phyloP scores from a whole-genome alignment of 2,113 vertebrate species.

The Urocolius indicus region DNA sequence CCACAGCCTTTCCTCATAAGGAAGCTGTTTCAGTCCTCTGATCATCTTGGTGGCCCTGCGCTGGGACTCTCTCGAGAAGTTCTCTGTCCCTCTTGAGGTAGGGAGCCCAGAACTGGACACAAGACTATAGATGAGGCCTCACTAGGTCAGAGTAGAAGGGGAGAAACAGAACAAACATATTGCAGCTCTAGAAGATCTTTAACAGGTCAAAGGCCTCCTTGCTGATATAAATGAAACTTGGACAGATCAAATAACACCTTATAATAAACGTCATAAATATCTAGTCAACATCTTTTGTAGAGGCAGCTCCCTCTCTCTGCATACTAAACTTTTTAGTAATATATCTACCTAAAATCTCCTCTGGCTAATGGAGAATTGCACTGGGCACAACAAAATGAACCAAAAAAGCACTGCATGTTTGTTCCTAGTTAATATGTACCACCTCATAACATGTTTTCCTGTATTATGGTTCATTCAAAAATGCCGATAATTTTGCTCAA shows the following conservation, averaged over 20 bases:
- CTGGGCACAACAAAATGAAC: not conserved
- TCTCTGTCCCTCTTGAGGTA: no score
- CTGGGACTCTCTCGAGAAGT: no score
- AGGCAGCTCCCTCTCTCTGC: not conserved
- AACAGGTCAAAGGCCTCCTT: not conserved
- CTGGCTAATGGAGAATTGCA: not conserved
- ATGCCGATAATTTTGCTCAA: not conserved
- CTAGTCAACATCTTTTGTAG: not conserved
- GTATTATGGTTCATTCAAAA: not conserved
- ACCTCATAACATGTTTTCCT: not conserved
- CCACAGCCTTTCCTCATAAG: no score
- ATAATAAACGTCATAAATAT: not conserved
- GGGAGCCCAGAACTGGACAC: no score
- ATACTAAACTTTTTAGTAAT: not conserved
- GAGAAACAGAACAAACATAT: not conserved
- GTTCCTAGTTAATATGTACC: not conserved
- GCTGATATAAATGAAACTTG: not conserved
- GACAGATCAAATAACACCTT: not conserved
- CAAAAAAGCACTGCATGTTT: not conserved
- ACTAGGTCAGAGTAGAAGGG: no score
- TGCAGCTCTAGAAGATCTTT: not conserved
- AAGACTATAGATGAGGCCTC: no score
- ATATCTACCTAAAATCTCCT: not conserved
- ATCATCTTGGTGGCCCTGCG: no score
- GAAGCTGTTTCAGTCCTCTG: no score